Conservation (phyloP, 2,888 invertebrate species). For the Thecophora atra region DNA sequence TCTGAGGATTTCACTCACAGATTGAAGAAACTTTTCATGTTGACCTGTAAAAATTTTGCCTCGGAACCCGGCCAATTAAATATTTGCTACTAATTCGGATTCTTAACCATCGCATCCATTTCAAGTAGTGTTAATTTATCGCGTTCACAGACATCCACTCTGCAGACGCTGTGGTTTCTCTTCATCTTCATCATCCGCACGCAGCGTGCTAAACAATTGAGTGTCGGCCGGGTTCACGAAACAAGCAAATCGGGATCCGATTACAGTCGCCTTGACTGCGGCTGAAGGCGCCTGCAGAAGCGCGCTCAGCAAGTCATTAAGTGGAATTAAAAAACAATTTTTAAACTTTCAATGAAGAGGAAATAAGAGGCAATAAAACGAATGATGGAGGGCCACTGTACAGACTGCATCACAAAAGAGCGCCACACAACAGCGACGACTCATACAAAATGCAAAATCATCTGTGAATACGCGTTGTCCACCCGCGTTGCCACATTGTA, state of each 20-base stretch:
- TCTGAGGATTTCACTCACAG: too few species aligned
- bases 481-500: neutral
- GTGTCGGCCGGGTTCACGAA: neutral
- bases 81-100: constrained; percentile 54
- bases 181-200: neutral
- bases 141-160: constrained; percentile 15
- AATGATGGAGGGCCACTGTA: neutral
- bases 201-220: neutral
- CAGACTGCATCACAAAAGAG: constrained; percentile 1
- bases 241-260: neutral
- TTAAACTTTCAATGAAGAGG: neutral
- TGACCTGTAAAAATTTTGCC: too few species aligned
- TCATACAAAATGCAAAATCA: neutral
- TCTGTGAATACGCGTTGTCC: neutral
- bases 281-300: constrained; percentile 6
- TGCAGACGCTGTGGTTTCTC: neutral
- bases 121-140: constrained; percentile 38
- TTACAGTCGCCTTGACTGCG: neutral
- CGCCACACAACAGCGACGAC: neutral
- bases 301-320: constrained; percentile 13
- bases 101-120: constrained; percentile 25
- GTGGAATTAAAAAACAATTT: constrained; percentile 14
- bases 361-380: neutral
- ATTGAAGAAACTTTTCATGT: too few species aligned
- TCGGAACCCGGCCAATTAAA: constrained; percentile 54